Evolutionary conservation across 2,888 invertebrate species (phyloP).

Genomic region (Lepidochrysops patricia): DNA sequence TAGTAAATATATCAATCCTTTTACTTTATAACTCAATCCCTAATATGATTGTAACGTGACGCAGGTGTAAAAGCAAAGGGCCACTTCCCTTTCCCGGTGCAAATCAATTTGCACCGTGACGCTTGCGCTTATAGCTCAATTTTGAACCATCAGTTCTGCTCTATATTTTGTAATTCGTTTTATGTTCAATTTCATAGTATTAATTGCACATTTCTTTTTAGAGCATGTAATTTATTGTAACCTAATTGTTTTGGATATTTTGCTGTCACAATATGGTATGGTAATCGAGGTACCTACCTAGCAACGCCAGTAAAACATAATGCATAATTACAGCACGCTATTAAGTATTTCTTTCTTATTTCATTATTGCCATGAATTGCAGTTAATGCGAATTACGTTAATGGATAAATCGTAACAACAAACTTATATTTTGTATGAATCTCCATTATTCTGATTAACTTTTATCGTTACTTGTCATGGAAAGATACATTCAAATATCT

Average conservation of each 20-base stretch:
- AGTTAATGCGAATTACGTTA: too few species aligned
- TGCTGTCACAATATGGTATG: not conserved
- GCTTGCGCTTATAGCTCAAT: not conserved
- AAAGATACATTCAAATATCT: not conserved
- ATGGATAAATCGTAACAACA: too few species aligned
- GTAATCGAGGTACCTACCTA: not conserved
- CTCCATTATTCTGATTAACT: too few species aligned
- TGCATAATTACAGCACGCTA: too few species aligned
- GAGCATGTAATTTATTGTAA: slow-evolving; percentile 8
- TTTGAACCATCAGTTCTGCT: slow-evolving; percentile 3
- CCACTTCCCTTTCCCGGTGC: not conserved
- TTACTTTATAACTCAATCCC: not conserved
- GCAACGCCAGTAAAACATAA: too few species aligned
- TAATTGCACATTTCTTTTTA: slow-evolving; percentile 7
- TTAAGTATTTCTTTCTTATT: too few species aligned
- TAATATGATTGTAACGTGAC: not conserved
- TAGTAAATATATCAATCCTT: not conserved
- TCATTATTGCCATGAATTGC: too few species aligned
- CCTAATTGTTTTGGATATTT: not conserved
- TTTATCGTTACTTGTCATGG: too few species aligned
- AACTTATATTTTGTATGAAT: too few species aligned
- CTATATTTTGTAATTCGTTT: slow-evolving; percentile 1
- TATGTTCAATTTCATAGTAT: slow-evolving; percentile 7
- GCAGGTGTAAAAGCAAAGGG: not conserved
- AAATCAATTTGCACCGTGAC: slow-evolving; percentile 1